Evolutionary conservation across 2,888 invertebrate genomes (phyloP).

Genomic region (Sphaeridia pumilis): DNA sequence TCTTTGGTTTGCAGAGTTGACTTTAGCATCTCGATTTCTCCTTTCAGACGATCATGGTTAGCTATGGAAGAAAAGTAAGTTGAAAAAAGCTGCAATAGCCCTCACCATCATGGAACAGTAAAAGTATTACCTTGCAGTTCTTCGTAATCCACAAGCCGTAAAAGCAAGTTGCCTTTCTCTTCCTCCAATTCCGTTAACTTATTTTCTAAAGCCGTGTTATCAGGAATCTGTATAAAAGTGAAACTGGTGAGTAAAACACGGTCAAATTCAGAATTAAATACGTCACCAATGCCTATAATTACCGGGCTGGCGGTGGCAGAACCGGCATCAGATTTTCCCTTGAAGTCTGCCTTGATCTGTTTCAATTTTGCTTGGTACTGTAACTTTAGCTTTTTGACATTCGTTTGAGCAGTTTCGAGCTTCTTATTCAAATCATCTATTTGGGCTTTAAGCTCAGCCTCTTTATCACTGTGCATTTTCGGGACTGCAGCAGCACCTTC

Average conservation of each 20-base stretch:
- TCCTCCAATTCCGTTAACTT: conserved; percentile 69
- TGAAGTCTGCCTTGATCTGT: conserved; percentile 11
- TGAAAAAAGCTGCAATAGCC: background rate
- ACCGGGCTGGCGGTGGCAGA: background rate
- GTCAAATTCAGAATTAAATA: background rate
- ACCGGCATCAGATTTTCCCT: background rate
- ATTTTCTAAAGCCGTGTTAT: conserved; percentile 31
- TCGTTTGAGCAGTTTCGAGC: conserved; percentile 48
- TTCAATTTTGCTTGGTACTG: conserved; percentile 39
- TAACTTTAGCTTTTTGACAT: conserved; percentile 62
- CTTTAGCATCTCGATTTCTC: conserved; percentile 30
- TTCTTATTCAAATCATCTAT: conserved; percentile 48
- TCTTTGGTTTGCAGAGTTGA: conserved; percentile 40
- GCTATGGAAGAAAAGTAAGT: background rate
- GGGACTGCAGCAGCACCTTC: background rate
- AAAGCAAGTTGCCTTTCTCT: conserved; percentile 80
- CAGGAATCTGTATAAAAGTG: background rate
- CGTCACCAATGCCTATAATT: no score
- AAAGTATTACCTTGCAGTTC: conserved; percentile 49
- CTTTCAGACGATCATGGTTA: conserved; percentile 38
- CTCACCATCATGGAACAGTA: background rate
- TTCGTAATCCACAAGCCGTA: conserved; percentile 69
- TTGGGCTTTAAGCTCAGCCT: background rate
- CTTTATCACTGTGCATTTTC: background rate
- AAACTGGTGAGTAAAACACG: background rate